phyloP scores from a whole-genome alignment of 2,113 vertebrate species.

The Ranitomeya imitator region DNA sequence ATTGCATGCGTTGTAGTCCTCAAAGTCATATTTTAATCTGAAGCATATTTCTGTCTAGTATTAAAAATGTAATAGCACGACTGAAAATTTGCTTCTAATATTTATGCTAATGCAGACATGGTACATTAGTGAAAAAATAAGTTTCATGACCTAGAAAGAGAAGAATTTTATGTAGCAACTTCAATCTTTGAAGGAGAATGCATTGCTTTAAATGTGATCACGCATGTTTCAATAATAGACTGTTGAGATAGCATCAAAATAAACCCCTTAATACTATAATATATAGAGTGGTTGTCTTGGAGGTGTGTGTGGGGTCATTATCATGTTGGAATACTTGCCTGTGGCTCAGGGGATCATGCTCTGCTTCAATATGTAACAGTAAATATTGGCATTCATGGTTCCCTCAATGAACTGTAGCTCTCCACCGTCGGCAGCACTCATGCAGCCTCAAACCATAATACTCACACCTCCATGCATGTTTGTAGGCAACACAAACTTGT shows the following conservation, averaged over 20 bases:
- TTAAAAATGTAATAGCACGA: conserved; percentile 41
- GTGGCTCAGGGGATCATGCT: too few relatives aligned
- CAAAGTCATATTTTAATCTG: conserved; percentile 36
- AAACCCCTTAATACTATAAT: too few relatives aligned
- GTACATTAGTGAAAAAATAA: conserved; percentile 42
- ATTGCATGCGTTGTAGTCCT: neutral
- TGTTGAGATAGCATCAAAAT: neutral
- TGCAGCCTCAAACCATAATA: too few relatives aligned
- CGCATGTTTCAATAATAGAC: conserved; percentile 33
- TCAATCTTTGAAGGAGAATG: conserved; percentile 51
- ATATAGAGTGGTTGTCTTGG: too few relatives aligned
- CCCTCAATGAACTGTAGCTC: too few relatives aligned
- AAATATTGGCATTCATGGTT: too few relatives aligned
- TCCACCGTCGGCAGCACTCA: too few relatives aligned
- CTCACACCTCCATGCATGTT: too few relatives aligned
- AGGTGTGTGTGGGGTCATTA: too few relatives aligned
- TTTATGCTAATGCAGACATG: conserved; percentile 49
- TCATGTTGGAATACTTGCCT: too few relatives aligned
- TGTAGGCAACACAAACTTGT: too few relatives aligned
- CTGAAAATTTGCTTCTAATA: conserved; percentile 38
- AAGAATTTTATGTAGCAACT: conserved; percentile 44
- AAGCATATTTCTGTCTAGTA: conserved; percentile 11
- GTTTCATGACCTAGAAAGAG: conserved; percentile 41
- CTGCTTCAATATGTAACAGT: too few relatives aligned
- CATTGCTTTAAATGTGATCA: conserved; percentile 27